A percentile compares a stretch with the other conserved stretches of the same genome.
Evolutionary conservation across 2,888 invertebrate species (phyloP).

Genomic region (Ametastegia equiseti): DNA sequence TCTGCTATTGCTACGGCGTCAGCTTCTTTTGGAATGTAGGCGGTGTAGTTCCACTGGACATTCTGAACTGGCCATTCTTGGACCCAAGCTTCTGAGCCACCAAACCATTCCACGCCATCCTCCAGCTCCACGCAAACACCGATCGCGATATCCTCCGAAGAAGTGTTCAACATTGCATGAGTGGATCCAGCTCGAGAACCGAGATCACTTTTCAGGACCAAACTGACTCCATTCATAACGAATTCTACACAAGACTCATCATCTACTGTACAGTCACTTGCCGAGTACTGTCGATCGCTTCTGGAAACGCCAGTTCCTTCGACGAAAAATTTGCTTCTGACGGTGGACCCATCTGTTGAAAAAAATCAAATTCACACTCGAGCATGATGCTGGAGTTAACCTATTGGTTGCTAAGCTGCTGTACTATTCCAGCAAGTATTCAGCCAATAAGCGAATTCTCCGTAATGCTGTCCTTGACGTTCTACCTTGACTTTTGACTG

Average conservation of each 20-base stretch:
- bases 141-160: not conserved
- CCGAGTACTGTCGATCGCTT: not conserved
- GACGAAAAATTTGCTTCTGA: not conserved
- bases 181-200: not conserved
- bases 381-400: not conserved
- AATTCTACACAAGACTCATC: constrained; percentile 12
- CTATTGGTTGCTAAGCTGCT: no score
- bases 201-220: not conserved
- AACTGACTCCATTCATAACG: not conserved
- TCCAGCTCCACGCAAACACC: constrained; percentile 1
- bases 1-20: constrained; percentile 80
- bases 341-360: not conserved
- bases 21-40: constrained; percentile 79
- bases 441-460: not conserved
- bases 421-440: no score
- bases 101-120: constrained; percentile 80
- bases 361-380: not conserved
- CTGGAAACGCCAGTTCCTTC: not conserved
- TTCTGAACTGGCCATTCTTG: constrained; percentile 82
- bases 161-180: not conserved
- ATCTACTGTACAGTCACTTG: not conserved
- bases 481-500: not conserved
- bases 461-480: not conserved
- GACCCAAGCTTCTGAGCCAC: constrained; percentile 79
- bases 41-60: constrained; percentile 76